Evolutionary conservation across 2,888 invertebrate genomes (phyloP), one percentile per base, ranked within the genome.

Genomic region (Netelia fuscicornis): DNA sequence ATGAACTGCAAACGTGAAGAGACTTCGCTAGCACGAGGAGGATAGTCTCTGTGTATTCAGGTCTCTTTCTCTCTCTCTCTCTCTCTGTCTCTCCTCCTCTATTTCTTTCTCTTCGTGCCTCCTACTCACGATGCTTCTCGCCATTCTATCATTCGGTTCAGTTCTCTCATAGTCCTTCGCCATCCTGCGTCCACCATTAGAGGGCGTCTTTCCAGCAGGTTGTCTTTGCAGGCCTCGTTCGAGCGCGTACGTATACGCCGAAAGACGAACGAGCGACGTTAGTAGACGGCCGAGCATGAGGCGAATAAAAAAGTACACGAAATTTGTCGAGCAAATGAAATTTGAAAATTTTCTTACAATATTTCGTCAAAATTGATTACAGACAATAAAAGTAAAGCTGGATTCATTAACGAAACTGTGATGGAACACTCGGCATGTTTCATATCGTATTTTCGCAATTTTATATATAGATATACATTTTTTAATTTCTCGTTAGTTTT

Each of bases 1-100:
- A 87, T 85, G 86, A 88, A 86, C 86, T 84, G 87, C 87, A 88
- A 88, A 87, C 87, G 87, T 85, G 88, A 86, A 87, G 83, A 83
- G 88, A 88, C 88, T 89, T 77, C 58, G 81, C 80, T 83, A 77
- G 83, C 64, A 83, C 81, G 64, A 17, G 68, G 23, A 80, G 68
- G 65, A 67, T 64, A 68, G 76, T 10, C 56, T 11, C 20, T 11
- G 74, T 52, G 84, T 78, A 76, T 71, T 83, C 44, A 78, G 54
- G 72, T 83, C 68, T 83, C 80, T 83, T 84, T 85, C 42, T 20
- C 20, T 20, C 20, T 20, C 20, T 17, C 72, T 80, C 44, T 30
- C 37, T 48, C 6, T 10, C 62, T 62, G 17, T 70, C 54, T 56
- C 25, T 68, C 30, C 81, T 74, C 82, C 74, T 20, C 81, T 68